phyloP scores from a whole-genome alignment of 2,888 invertebrate genomes.

The Lasioglossum villosulum region DNA sequence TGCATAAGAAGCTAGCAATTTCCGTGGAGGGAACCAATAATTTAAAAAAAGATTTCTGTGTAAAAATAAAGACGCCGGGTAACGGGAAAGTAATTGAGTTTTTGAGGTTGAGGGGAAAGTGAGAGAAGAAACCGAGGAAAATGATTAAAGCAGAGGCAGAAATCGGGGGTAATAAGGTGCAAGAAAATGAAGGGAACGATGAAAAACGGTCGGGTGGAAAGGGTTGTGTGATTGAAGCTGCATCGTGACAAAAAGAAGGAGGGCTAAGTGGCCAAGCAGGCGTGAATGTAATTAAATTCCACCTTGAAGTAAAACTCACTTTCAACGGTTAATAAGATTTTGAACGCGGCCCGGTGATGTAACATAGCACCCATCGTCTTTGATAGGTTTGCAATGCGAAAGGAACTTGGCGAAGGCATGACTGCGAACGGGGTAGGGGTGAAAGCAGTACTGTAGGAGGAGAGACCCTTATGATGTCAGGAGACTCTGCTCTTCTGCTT shows the following conservation, averaged over 20 bases:
- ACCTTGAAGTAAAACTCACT: constrained; percentile 79
- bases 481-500: constrained; percentile 53
- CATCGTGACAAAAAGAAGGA: constrained; percentile 60
- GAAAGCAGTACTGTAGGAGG: constrained; percentile 40
- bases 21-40: constrained; percentile 68
- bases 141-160: constrained; percentile 35
- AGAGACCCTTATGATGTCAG: constrained; percentile 56
- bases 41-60: constrained; percentile 64
- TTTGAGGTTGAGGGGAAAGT: constrained; percentile 12
- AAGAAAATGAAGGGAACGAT: constrained; percentile 8
- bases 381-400: constrained; percentile 57
- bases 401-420: constrained; percentile 22
- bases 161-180: constrained; percentile 17
- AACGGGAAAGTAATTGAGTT: constrained; percentile 65
- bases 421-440: constrained; percentile 19
- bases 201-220: constrained; percentile 3
- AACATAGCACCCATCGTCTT: constrained; percentile 66
- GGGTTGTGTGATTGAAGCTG: constrained; percentile 45
- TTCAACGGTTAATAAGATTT: constrained; percentile 80
- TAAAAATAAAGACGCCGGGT: constrained; percentile 70
- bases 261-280: constrained; percentile 64
- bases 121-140: constrained; percentile 40
- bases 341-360: constrained; percentile 74
- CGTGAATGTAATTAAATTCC: constrained; percentile 79
- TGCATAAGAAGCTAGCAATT: constrained; percentile 69